These are phyloP conservation scores for Ormyrus rosae DNA, from an alignment of 2,888 invertebrate genomes.

Conservation along the genomic window DNA sequence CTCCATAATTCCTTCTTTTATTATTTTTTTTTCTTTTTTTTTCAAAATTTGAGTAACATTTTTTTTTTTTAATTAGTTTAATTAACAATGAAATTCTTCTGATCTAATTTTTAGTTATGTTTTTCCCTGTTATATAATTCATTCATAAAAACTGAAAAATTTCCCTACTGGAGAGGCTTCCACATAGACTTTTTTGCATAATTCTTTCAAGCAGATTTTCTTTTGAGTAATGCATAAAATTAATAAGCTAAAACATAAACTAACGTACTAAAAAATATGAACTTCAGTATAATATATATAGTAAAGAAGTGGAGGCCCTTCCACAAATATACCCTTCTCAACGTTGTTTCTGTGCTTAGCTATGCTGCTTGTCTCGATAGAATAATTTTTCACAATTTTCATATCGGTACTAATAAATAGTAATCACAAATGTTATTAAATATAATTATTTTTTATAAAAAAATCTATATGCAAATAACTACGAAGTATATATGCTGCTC, in stretches of 20 bases:
- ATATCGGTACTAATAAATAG: too few relatives aligned
- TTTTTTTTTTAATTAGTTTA: too few relatives aligned
- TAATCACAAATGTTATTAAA: too few relatives aligned
- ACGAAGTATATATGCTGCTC: too few relatives aligned
- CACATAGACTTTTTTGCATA: conserved; percentile 21
- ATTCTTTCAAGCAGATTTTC: neutral
- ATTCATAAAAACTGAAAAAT: conserved; percentile 25
- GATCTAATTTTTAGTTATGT: neutral
- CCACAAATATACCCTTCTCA: neutral
- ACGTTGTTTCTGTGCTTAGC: neutral
- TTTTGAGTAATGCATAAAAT: neutral
- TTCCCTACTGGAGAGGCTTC: conserved; percentile 38
- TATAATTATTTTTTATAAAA: too few relatives aligned
- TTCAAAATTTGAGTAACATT: too few relatives aligned
- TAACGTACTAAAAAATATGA: neutral
- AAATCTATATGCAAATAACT: too few relatives aligned
- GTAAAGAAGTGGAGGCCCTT: conserved; percentile 29
- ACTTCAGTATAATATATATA: too few relatives aligned
- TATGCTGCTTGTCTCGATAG: too few relatives aligned
- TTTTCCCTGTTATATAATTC: conserved; percentile 36
- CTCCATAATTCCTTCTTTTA: conserved; percentile 4
- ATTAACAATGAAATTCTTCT: too few relatives aligned
- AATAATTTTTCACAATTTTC: too few relatives aligned
- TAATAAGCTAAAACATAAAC: neutral
- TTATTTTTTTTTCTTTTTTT: neutral